Conservation (phyloP, 2,888 invertebrate species). For the Sesia apiformis region DNA sequence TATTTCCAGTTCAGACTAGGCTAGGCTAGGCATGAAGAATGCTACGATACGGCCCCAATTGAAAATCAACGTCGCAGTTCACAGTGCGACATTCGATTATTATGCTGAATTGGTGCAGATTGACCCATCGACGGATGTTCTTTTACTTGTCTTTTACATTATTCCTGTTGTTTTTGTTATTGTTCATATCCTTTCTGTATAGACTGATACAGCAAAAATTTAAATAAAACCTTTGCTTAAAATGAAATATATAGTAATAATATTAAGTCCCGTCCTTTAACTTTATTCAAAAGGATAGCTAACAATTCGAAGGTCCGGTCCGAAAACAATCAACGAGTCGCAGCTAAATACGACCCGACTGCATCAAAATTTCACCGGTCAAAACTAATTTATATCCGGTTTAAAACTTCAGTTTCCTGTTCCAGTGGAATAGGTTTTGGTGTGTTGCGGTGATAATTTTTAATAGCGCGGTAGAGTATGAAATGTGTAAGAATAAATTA, state of each 20-base stretch:
- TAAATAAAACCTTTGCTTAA: background rate
- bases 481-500: background rate
- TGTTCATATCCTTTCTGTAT: too few species aligned
- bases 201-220: too few species aligned
- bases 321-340: conserved; percentile 33
- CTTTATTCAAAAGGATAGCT: background rate
- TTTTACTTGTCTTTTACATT: too few species aligned
- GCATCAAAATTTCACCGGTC: conserved; percentile 31
- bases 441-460: conserved; percentile 6
- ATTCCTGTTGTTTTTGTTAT: too few species aligned
- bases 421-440: conserved; percentile 18
- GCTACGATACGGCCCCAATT: too few species aligned
- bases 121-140: too few species aligned
- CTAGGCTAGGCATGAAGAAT: too few species aligned
- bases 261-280: background rate
- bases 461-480: background rate
- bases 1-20: too few species aligned
- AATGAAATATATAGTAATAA: background rate
- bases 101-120: too few species aligned
- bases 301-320: conserved; percentile 4
- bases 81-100: too few species aligned
- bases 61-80: too few species aligned
- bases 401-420: conserved; percentile 21
- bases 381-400: conserved; percentile 15
- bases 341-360: conserved; percentile 29